A percentile compares a stretch with the other conserved stretches of the same genome.
Evolutionary conservation across 2,888 invertebrate genomes (phyloP).

Genomic region (Venustoraphidia nigricollis): DNA sequence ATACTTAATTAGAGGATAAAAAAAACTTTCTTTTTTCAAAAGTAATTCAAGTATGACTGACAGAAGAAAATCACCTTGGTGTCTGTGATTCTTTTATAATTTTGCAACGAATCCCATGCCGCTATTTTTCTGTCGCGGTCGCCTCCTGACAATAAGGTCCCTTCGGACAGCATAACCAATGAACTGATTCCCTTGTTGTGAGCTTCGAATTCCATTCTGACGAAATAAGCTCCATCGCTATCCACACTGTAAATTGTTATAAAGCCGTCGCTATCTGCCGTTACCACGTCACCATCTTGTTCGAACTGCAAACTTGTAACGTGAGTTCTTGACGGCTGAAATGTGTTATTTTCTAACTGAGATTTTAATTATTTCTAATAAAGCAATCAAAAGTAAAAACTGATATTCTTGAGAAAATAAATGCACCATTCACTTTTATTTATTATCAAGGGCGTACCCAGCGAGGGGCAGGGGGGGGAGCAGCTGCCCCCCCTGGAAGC

Average conservation of each 20-base stretch:
- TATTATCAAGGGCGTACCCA: no score
- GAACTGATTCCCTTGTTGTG: constrained; percentile 80
- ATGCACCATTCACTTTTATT: no score
- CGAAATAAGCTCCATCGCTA: constrained; percentile 78
- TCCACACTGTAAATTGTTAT: constrained; percentile 83
- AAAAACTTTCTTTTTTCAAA: no score
- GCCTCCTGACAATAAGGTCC: constrained; percentile 78
- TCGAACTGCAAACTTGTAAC: constrained; percentile 81
- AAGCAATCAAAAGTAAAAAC: no score
- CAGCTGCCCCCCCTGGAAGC: no score
- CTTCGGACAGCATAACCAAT: constrained; percentile 77
- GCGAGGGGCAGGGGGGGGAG: no score
- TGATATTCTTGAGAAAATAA: no score
- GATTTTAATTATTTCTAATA: no score
- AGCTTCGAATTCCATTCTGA: constrained; percentile 77
- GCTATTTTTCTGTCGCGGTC: constrained; percentile 81
- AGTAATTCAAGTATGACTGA: no score
- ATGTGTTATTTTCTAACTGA: constrained; percentile 11
- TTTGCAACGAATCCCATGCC: constrained; percentile 83
- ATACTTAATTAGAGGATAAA: no score
- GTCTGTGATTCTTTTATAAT: constrained; percentile 79
- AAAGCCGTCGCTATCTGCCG: constrained; percentile 83
- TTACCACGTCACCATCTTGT: constrained; percentile 82
- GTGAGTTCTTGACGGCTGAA: constrained; percentile 65
- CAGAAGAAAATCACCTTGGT: constrained; percentile 46